Base-by-base conservation (phyloP, 2,888 invertebrate species). In the Ceraclea dissimilis region DNA sequence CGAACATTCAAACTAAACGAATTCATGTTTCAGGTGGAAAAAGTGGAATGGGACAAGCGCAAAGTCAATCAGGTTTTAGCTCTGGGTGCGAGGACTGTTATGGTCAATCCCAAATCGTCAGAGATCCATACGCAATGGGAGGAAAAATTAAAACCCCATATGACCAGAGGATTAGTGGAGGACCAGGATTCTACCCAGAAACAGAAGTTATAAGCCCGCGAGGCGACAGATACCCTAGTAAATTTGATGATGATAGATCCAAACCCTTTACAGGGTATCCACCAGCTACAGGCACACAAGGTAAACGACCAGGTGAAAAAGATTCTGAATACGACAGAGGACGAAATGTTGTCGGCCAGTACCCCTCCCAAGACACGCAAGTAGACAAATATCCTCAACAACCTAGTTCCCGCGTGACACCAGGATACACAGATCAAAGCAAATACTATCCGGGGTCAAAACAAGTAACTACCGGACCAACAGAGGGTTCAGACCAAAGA, bases 11-110 rank as follows among this genome's bases (percentile, higher is more conserved):
- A 26, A 26, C 26, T 26, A 26, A 26, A 26, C 4, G 5, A 10
- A 19, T 46, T 46, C 6, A 22, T 52, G 61, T 73, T 74, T 63
- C 64, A 91, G 90, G 82, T 75, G 90, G 90, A 48, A 82, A 78
- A 61, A 85, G 84, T 67, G 91, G 91, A 54, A 90, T 91, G 88
- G 91, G 91, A 0, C 90, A 90, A 75, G 91, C 91, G 0, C 91
- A 91, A 72, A 90, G 90, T 71, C 91, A 91, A 71, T 87, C 88
- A 50, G 79, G 83, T 58, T 82, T 84, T 51, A 81, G 83, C 50
- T 79, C 77, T 1, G 80, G 79, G 59, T 88, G 88, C 64, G 84
- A 83, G n/a, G 86, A 82, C 49, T 88, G 87, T 68, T 63, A 55
- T 31, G 58, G 52, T 10, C 60, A 58, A 39, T 54, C 55, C 16